Evolutionary conservation across 2,888 invertebrate genomes (phyloP), one percentile per base, ranked within the genome.

Genomic region (Apotomis capreana): DNA sequence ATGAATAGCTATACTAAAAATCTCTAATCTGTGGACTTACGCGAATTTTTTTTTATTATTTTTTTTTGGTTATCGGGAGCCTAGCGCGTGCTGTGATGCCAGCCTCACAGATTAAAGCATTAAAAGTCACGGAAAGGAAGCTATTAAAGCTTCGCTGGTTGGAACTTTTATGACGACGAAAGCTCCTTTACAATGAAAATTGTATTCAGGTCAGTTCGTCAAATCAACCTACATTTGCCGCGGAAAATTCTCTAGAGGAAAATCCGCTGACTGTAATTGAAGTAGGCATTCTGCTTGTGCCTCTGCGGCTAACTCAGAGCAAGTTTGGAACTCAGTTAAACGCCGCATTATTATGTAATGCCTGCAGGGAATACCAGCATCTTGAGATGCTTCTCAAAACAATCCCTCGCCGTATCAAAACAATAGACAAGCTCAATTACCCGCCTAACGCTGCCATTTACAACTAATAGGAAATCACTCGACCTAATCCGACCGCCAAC

Each of bases 261-360:
- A 68, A 64, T 62, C 51, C 54, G 58, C 58, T 71, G 62, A 68
- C 61, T 37, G 13, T 63, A 68, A 68, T 72, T 63, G 58, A 63
- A 63, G 63, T 54, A 37, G 60, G 59, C 58, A 67, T 65, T 49
- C 13, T 36, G 51, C 36, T 26, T 26, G 26, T 26, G 26, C 37
- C 55, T 9, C 59, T 9, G 49, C 15, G 57, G 46, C 52, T 49
- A 54, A 68, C 58, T 72, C 64, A 9, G 36, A n/a, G 5, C 10
- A 36, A 3, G 52, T 40, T 63, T 51, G 59, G 63, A 74, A 69
- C 75, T 75, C 71, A 74, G 76, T 67, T 26, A 75, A 63, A 68
- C 77, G 77, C 86, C 85, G 88, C 89, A 89, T 81, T 85, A 85
- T 90, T 88, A 88, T 84, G 80, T 88, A 90, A 91, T 80, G 78